Percentiles rank a stretch among this genome's conserved stretches.
Conservation (phyloP, 2,888 invertebrate species). For the Blomia tropicalis region DNA sequence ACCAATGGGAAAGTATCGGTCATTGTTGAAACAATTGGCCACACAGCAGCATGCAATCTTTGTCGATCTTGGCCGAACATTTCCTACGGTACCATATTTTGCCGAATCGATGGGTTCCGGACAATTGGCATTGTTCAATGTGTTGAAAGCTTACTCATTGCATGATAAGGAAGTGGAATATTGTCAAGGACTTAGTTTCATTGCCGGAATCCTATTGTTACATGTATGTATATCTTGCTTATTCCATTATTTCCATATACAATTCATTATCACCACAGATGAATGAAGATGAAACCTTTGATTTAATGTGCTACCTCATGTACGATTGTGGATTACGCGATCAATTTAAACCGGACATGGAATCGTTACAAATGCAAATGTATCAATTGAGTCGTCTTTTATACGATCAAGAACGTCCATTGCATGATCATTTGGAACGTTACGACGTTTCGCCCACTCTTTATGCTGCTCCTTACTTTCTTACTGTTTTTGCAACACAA, state of each 20-base stretch:
- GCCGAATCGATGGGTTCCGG: slow-evolving; percentile 78
- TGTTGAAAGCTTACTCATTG: slow-evolving; percentile 85
- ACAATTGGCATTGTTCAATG: slow-evolving; percentile 77
- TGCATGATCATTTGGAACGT: slow-evolving; percentile 60
- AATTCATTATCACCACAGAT: slow-evolving; percentile 46
- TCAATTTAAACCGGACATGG: slow-evolving; percentile 87
- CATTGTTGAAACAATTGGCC: slow-evolving; percentile 44
- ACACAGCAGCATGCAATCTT: slow-evolving; percentile 91
- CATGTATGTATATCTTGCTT: slow-evolving; percentile 53
- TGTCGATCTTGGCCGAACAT: slow-evolving; percentile 75
- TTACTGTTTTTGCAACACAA: slow-evolving; percentile 87
- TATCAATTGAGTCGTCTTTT: slow-evolving; percentile 82
- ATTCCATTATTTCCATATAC: slow-evolving; percentile 14
- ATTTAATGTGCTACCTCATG: slow-evolving; percentile 73
- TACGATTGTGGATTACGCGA: slow-evolving; percentile 68
- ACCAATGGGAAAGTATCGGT: slow-evolving; percentile 25
- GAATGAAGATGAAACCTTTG: slow-evolving; percentile 77
- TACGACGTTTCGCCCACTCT: slow-evolving; percentile 83
- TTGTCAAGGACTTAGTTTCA: slow-evolving; percentile 89
- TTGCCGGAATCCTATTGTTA: slow-evolving; percentile 75
- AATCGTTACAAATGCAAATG: slow-evolving; percentile 67
- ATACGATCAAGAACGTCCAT: slow-evolving; percentile 55
- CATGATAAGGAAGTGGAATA: slow-evolving; percentile 53
- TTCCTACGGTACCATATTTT: slow-evolving; percentile 85
- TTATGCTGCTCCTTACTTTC: slow-evolving; percentile 91